Evolutionary conservation across 1,140 invertebrate species (phyloP).

Genomic region (Muscidifurax raptorellus): DNA sequence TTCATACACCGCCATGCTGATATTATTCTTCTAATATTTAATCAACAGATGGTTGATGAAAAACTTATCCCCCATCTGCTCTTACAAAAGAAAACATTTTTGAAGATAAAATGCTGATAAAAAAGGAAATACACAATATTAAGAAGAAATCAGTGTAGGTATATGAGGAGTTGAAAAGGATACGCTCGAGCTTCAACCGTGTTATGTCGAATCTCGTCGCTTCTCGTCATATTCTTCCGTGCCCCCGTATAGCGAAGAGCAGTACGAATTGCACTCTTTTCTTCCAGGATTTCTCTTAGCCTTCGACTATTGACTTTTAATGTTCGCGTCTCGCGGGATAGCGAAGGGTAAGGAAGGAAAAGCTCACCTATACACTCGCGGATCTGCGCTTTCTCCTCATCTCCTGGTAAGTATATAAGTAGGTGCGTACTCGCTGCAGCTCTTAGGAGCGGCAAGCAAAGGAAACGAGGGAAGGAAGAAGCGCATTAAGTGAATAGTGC

Average conservation of each 20-base stretch:
- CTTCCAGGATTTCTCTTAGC: conserved; percentile 57
- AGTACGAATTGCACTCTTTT: not conserved
- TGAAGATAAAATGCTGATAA: too few species aligned
- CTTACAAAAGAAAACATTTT: too few species aligned
- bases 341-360: not conserved
- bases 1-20: not conserved
- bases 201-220: not conserved
- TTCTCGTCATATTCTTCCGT: too few species aligned
- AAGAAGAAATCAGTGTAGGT: not conserved
- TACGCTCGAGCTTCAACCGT: not conserved
- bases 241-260: not conserved
- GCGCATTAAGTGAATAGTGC: conserved; percentile 34
- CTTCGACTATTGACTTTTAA: conserved; percentile 63
- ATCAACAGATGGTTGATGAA: too few species aligned
- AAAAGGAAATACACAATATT: not conserved
- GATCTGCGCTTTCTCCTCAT: not conserved
- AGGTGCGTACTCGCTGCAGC: not conserved
- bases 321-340: conserved; percentile 53
- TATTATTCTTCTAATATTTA: not conserved
- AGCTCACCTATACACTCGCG: not conserved
- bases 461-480: conserved; percentile 44
- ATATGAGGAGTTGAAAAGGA: not conserved
- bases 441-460: conserved; percentile 22
- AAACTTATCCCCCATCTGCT: too few species aligned
- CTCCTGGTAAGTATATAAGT: not conserved